Base-by-base conservation (phyloP, 2,888 invertebrate genomes). In the Therioaphis trifolii region DNA sequence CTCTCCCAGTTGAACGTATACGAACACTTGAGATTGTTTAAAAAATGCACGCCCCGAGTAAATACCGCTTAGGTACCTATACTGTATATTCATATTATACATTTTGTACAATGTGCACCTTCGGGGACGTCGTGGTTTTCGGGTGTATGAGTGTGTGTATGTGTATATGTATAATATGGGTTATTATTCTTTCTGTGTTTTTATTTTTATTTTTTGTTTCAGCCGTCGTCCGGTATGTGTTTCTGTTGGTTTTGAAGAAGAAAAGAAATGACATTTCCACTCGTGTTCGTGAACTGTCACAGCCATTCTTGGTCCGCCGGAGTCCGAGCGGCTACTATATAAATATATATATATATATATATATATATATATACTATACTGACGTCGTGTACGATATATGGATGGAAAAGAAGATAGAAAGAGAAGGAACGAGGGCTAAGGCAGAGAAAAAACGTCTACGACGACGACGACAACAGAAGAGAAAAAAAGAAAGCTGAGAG, bases 281-380 rank as follows among this genome's bases (percentile, higher is more conserved):
- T 66, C 15, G 46, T 52, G 46, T 76, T 12, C 27, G 40, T 15
- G 2, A 66, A 78, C 77, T 78, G 77, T 78, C 77, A 78, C 52
- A 18, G 52, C 77, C 77, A 68, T 52, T 52, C 66, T 24, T 18
- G 15, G 35, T 43, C 7, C 15, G 46, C 15, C 9, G 18, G 27
- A 43, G 24, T 27, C 58, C 24, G 75, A 9, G 55, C 21, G 29
- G 18, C 46, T 49, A 27, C 35, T 24, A 40, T 24, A 21, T 24
- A 11, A 2, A 4, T 15, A 18, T 15, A 4, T 15, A 4, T 15
- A 18, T n/a, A n/a, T 52, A 18, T 18, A 18, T 52, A n/a, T 7
- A n/a, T 52, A 14, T 46, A 46, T 46, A 46, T 46, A 46, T 14
- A 46, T 46, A 46, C 3, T 15, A 18, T 18, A 18, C 18, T 2